Evolutionary conservation across 1,140 invertebrate genomes (phyloP), one percentile per base, ranked within the genome.

Genomic region (Adoxophyes honmai): DNA sequence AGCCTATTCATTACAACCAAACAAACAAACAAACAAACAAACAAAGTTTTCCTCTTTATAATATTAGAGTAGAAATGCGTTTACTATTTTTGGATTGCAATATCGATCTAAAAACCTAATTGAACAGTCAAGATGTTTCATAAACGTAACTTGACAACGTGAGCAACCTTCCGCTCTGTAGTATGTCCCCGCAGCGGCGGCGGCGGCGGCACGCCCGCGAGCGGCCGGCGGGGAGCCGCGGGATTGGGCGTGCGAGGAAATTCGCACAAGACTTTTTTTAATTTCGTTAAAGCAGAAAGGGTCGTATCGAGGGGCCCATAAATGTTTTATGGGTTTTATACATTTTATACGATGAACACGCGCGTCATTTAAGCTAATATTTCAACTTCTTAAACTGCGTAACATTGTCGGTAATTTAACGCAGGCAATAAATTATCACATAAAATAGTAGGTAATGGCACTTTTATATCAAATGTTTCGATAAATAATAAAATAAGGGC

Each of bases 401-500:
- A 48, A 48, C 42, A 48, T 33, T 48, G 42, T 48, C 42, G 16
- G 42, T 48, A 48, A 48, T 48, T 59, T 66, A 63, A 53, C 51
- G 55, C 34, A 13, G 48, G 64, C 54, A 68, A 76, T 68, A 73
- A 73, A 71, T 73, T 69, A 76, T 68, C 60, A 60, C 67, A 72
- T 72, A 72, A 73, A 74, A 71, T 68, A 64, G 59, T 67, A 68
- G 55, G 63, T 74, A 74, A 72, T 67, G 56, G 75, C 61, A 61
- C 60, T 70, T 78, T 68, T 75, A 75, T 73, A 71, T 70, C 42
- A 70, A 79, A 83, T 79, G 73, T 81, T 81, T 79, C 66, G 73
- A 79, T 81, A 81, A 78, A 81, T 80, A 78, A 80, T 79, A 84
- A 80, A 83, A 75, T 74, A 74, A 71, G 48, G 62, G 70, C 65